A percentile compares a stretch with the other conserved stretches of the same genome.
These are phyloP conservation scores for Hermetia illucens DNA, from an alignment of 1,140 invertebrate genomes.

Conservation along the genomic window DNA sequence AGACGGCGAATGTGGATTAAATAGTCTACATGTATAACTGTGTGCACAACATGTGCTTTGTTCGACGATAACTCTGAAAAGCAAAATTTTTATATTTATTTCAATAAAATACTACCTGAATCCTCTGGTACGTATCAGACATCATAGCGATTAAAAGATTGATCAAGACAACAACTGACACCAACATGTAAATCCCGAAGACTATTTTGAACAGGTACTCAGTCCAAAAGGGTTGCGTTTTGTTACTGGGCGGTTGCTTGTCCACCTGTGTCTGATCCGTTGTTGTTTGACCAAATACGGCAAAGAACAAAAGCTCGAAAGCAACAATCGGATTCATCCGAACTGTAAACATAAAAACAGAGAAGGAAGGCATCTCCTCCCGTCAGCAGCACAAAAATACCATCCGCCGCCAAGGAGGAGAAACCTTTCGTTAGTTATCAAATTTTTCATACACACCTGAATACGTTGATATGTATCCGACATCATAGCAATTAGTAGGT, in stretches of 20 bases:
- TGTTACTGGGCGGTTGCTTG: conserved; percentile 30
- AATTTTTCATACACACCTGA: conserved; percentile 44
- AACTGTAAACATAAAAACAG: conserved; percentile 56
- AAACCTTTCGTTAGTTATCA: conserved; percentile 14
- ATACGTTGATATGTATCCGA: conserved; percentile 98
- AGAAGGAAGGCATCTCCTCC: conserved; percentile 20
- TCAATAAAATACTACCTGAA: conserved; percentile 75
- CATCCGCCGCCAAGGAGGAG: conserved; percentile 5
- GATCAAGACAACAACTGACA: conserved; percentile 95
- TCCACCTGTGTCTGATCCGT: conserved; percentile 58
- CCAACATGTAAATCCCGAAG: conserved; percentile 92
- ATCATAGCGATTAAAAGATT: conserved; percentile 99
- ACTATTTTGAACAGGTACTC: conserved; percentile 66
- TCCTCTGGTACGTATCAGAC: conserved; percentile 98
- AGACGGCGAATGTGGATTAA: not conserved
- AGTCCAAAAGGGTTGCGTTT: conserved; percentile 55
- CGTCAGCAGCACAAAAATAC: conserved; percentile 11
- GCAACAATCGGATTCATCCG: conserved; percentile 76
- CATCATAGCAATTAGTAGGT: conserved; percentile 99
- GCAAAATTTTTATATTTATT: no score
- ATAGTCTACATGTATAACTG: not conserved
- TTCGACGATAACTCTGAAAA: not conserved
- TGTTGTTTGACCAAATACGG: conserved; percentile 93
- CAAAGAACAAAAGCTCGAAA: conserved; percentile 97
- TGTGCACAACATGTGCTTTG: not conserved